A percentile compares a stretch with the other conserved stretches of the same genome.
Evolutionary conservation across 1,140 invertebrate genomes (phyloP).

Genomic region (Drosophila aff.): DNA sequence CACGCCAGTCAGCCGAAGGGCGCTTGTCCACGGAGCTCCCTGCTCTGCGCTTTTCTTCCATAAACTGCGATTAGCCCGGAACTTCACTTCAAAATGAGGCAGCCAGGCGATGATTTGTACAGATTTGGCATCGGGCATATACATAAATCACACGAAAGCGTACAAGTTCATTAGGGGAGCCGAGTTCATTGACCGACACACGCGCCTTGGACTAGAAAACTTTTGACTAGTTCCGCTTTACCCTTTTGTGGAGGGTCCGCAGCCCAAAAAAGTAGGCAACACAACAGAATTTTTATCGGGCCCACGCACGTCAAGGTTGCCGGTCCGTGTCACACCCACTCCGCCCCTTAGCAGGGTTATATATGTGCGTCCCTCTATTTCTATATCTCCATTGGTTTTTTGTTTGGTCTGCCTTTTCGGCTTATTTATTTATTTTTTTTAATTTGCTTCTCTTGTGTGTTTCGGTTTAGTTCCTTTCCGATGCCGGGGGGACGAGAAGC

Average conservation of each 20-base stretch:
- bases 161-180: slow-evolving; percentile 35
- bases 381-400: slow-evolving; percentile 46
- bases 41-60: slow-evolving; percentile 52
- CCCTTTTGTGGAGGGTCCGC: slow-evolving; percentile 49
- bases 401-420: slow-evolving; percentile 40
- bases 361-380: slow-evolving; percentile 38
- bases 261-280: slow-evolving; percentile 52
- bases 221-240: slow-evolving; percentile 37
- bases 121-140: slow-evolving; percentile 22
- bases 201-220: slow-evolving; percentile 48
- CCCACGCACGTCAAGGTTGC: slow-evolving; percentile 62
- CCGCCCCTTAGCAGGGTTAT: slow-evolving; percentile 12
- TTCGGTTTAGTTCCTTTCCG: slow-evolving; percentile 21
- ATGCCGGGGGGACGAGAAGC: slow-evolving; percentile 27
- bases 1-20: slow-evolving; percentile 42
- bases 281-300: slow-evolving; percentile 69
- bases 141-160: slow-evolving; percentile 62
- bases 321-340: slow-evolving; percentile 28
- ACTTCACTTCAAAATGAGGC: slow-evolving; percentile 40
- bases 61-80: slow-evolving; percentile 55
- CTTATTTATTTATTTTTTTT: slow-evolving; percentile 65
- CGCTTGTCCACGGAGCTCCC: not conserved
- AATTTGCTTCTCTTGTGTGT: slow-evolving; percentile 58
- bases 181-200: slow-evolving; percentile 61
- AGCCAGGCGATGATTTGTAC: slow-evolving; percentile 19